phyloP scores from a whole-genome alignment of 2,797 vertebrate species.

The Geotrypetes seraphini region DNA sequence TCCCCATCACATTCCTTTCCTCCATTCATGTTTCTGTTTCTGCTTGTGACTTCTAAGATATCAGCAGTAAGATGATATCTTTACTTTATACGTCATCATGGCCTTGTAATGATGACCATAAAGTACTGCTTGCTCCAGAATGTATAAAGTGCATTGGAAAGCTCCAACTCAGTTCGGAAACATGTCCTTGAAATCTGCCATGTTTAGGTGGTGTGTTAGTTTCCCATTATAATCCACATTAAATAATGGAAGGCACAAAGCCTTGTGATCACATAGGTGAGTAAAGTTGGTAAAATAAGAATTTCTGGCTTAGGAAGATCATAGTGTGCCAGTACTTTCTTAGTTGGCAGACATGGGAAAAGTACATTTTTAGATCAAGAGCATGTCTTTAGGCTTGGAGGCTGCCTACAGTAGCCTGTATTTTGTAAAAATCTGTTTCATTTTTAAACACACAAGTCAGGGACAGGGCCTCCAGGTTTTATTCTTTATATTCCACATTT shows the following conservation, averaged over 20 bases:
- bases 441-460: constrained; percentile 40
- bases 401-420: constrained; percentile 38
- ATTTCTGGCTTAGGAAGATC: constrained; percentile 50
- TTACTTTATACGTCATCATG: constrained; percentile 70
- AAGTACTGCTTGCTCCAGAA: constrained; percentile 54
- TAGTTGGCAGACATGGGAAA: constrained; percentile 36
- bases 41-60: constrained; percentile 75
- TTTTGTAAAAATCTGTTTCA: constrained; percentile 43
- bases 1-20: constrained; percentile 89
- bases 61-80: constrained; percentile 79
- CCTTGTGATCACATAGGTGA: constrained; percentile 45
- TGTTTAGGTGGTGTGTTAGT: constrained; percentile 53
- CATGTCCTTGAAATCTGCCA: constrained; percentile 76
- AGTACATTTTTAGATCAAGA: constrained; percentile 49
- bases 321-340: constrained; percentile 53
- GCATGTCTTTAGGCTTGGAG: constrained; percentile 51
- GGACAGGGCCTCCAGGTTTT: constrained; percentile 48
- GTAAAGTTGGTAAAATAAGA: constrained; percentile 47
- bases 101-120: constrained; percentile 65
- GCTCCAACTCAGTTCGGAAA: constrained; percentile 69
- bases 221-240: constrained; percentile 68
- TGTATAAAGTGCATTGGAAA: constrained; percentile 54
- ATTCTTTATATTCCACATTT: constrained; percentile 54
- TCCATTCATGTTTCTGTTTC: constrained; percentile 96
- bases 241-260: constrained; percentile 48